Evolutionary conservation across 2,797 vertebrate species (phyloP), one percentile per base, ranked within the genome.

Genomic region (Adelosebastes latens): DNA sequence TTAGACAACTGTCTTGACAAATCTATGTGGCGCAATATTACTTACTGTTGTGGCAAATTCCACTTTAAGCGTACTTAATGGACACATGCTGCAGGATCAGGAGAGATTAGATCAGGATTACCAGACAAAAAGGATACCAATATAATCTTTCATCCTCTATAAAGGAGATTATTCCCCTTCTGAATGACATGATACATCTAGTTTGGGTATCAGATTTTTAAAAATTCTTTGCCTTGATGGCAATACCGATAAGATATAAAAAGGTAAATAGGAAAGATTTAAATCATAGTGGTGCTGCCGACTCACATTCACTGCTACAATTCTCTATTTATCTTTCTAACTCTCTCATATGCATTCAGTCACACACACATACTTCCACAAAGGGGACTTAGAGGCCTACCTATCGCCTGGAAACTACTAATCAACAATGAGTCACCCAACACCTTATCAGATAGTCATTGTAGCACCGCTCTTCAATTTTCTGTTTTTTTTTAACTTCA

Each of bases 361-460:
- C 59, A 49, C 62, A 63, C 58, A 62, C 60, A 72, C 63, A 68
- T 20, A 31, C 60, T 63, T 74, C 81, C 61, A 82, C 75, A 81
- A 59, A 85, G 32, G 36, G 39, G 73, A 58, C 65, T 69, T 27
- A 70, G 64, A 66, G 61, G 65, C 69, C 78, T 61, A 73, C 71
- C 72, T 53, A 59, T 85, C 32, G 4, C 75, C 83, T 84, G 72
- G 63, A 89, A 89, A 88, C 82, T 79, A 85, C 85, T 76, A 87
- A 90, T 90, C 88, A 92, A 76, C 83, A 72, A 67, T 85, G 85
- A 89, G 80, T 92, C 92, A 91, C 31, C 80, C 77, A 55, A 22
- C 81, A 86, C 80, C 80, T 93, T 81, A 93, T 93, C 90, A 84
- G 83, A 90, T 81, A 82, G 71, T 88, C 67, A 84, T 80, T 83